Base-by-base conservation (phyloP, 2,113 vertebrate species). In the Myotis yumanensis region DNA sequence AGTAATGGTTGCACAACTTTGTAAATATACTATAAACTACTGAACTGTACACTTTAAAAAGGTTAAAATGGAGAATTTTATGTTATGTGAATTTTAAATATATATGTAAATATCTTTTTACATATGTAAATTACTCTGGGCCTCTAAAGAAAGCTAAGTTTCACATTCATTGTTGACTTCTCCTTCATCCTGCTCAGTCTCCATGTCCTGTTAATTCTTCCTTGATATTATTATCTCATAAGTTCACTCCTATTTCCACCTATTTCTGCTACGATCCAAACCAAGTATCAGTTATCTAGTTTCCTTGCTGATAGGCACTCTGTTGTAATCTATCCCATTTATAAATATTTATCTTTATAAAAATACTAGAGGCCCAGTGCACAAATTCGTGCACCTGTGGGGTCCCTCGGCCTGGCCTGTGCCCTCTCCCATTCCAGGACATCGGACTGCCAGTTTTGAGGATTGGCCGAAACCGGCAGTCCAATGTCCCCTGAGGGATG, bases 261-360 rank as follows among this genome's bases (percentile, higher is more conserved):
- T 86, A 86, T 32, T 94, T 32, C 89, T 84, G 32, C 51, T 68
- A 80, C 8, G 37, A 92, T 43, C 48, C 37, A 83, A 35, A 82
- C 25, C 81, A 92, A 95, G 59, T 35, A 89, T 73, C 43, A 86
- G 11, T 59, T 72, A 90, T 30, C 37, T 79, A 14, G 57, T 82
- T 72, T 89, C 66, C 25, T 83, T 86, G 64, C 76, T 76, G 92
- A 82, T 4, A 90, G 46, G 87, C 79, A 92, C 48, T 62, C 69
- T 95, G 59, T 77, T 81, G 86, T 72, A 82, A 92, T 66, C 69
- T 92, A 86, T 43, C 37, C 51, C 81, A 35, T 37, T 59, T 59
- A 59, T 59, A 62, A 40, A 86, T 12, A 83, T 90, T 83, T 73
- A 87, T 43, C 69, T 90, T 87, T 51, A 68, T 43, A 90, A 79